A percentile compares a stretch with the other conserved stretches of the same genome.
phyloP scores from a whole-genome alignment of 2,797 vertebrate genomes.

The Mustela erminea region DNA sequence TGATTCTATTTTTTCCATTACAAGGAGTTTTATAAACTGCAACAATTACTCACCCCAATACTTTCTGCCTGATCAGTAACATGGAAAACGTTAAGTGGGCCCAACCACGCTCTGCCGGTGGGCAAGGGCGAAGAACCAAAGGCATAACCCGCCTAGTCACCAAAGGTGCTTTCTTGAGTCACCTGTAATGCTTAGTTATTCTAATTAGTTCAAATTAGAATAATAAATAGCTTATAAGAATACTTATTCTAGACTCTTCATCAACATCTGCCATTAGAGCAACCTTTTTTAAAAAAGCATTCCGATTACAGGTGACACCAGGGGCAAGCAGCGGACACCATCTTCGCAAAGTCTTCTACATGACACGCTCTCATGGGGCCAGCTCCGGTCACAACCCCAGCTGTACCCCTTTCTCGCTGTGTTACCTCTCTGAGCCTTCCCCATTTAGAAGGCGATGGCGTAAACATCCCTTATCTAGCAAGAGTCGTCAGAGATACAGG shows the following conservation, averaged over 20 bases:
- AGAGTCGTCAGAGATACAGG: neutral
- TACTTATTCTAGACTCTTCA: neutral
- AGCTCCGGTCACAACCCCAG: neutral
- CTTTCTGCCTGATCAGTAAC: neutral
- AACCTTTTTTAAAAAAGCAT: neutral
- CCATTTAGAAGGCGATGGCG: neutral
- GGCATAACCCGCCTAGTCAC: neutral
- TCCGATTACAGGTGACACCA: neutral
- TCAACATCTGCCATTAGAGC: neutral
- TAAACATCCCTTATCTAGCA: neutral
- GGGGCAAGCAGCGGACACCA: too few relatives aligned
- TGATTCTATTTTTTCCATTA: neutral
- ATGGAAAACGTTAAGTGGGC: neutral
- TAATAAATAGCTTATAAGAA: neutral
- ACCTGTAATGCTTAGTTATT: neutral
- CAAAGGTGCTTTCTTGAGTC: neutral
- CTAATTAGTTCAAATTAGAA: neutral
- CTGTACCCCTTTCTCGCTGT: neutral
- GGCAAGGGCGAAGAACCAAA: neutral
- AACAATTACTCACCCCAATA: neutral
- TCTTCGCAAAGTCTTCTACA: neutral
- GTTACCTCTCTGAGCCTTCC: neutral
- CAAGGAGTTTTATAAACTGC: neutral
- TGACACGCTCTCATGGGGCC: fast-evolving
- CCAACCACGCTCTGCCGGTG: neutral